These are phyloP conservation scores for Anthopleura sola DNA, from an alignment of 64 coral and sea anemone genomes.

Conservation along the genomic window DNA sequence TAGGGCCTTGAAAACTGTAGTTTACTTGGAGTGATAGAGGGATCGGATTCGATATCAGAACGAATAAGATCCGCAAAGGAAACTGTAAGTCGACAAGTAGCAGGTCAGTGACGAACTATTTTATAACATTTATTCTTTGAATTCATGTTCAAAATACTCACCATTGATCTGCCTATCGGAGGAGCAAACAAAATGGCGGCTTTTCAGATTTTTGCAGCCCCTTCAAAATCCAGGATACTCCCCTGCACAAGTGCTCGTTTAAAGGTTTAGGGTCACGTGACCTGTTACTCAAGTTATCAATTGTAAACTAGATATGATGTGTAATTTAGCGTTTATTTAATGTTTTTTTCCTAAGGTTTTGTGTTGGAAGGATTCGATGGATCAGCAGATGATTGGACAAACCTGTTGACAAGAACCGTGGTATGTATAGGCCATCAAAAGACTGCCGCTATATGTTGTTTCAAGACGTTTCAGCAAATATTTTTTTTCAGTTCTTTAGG, in stretches of 20 bases:
- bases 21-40: slow-evolving; percentile 71
- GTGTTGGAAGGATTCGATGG: slow-evolving; percentile 58
- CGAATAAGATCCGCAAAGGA: slow-evolving; percentile 71
- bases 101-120: slow-evolving; percentile 14
- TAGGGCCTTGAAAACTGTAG: slow-evolving; percentile 14
- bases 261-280: no score
- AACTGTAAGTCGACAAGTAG: slow-evolving; percentile 49
- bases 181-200: no score
- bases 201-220: no score
- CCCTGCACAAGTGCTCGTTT: no score
- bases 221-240: no score
- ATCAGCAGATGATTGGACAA: slow-evolving; percentile 30
- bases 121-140: not conserved
- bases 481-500: no score
- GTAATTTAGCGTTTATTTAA: not conserved
- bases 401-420: slow-evolving; percentile 53
- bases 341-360: slow-evolving; percentile 46
- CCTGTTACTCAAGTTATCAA: no score
- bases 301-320: no score
- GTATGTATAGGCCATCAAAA: not conserved
- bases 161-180: no score
- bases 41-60: slow-evolving; percentile 59
- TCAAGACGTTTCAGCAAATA: no score
- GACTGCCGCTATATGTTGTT: no score
- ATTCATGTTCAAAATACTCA: not conserved